These are phyloP conservation scores for Erinaceus europaeus DNA, from an alignment of 2,113 vertebrate species.

Conservation along the genomic window DNA sequence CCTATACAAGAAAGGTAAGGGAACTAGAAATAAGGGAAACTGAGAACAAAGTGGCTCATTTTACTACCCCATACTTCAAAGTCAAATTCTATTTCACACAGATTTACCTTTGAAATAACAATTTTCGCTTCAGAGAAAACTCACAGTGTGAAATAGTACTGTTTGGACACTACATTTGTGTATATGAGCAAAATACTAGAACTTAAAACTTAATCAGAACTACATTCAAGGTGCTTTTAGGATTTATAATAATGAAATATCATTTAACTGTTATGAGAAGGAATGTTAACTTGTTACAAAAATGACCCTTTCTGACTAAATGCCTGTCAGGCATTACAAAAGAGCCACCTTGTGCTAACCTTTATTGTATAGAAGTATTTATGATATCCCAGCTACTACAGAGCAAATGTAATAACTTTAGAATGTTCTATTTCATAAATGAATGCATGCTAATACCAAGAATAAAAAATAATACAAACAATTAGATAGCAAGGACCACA, in stretches of 20 bases:
- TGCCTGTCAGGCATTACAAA: background rate
- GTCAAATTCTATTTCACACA: background rate
- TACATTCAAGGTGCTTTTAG: conserved; percentile 7
- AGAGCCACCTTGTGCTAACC: conserved; percentile 28
- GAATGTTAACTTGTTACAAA: background rate
- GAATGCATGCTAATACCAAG: background rate
- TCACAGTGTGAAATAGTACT: background rate
- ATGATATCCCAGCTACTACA: background rate
- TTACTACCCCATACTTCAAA: background rate
- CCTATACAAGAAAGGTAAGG: conserved; percentile 19
- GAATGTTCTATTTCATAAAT: conserved; percentile 41
- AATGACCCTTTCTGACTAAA: conserved; percentile 44
- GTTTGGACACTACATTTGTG: background rate
- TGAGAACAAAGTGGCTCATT: conserved; percentile 28
- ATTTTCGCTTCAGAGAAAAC: background rate
- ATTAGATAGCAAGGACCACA: background rate
- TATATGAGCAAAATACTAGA: background rate
- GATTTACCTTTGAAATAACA: conserved; percentile 17
- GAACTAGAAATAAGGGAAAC: background rate
- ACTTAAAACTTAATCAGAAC: background rate
- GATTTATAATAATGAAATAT: conserved; percentile 12
- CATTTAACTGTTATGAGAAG: conserved; percentile 7
- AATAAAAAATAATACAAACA: conserved; percentile 24
- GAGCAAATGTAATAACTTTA: conserved; percentile 13
- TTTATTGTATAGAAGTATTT: conserved; percentile 20